Base-by-base conservation (phyloP, 2,797 vertebrate species). In the Smutsia temminckii region DNA sequence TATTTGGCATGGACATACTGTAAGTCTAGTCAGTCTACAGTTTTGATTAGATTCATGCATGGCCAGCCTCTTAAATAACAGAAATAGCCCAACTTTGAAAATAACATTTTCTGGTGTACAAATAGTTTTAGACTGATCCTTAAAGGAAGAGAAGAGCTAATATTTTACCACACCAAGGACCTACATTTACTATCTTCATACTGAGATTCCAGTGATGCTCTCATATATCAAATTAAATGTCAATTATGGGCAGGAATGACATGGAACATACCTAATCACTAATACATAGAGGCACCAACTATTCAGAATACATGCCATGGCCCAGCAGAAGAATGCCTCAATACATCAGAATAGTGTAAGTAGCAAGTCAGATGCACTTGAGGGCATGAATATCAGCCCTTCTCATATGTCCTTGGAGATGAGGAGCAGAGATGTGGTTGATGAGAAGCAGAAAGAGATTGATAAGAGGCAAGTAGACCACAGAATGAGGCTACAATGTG, bases 61-160 rank as follows among this genome's bases (percentile, higher is more conserved):
- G 29, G 11, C 8, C 64, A 5, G 32, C 14, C 66, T 40, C 69
- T 64, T 83, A 96, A 86, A 55, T 72, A 40, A 90, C 7, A 87
- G 59, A 90, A 92, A 68, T 7, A 57, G 25, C 84, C 53, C 77
- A 87, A 68, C 64, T 92, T 49, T 94, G 72, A 96, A 92, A 75
- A 89, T 75, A 92, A 63, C 27, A 75, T 69, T 86, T 95, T 84
- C 66, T 85, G 53, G 16, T 80, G 8, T 34, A 75, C 61, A 85
- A 69, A 92, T 32, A 83, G 89, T 83, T 94, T 64, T 87, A 80
- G 12, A 57, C 20, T 91, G 20, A 77, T 86, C n/a, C 49, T 68
- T 61, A 93, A 83, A 84, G 14, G 32, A 90, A 92, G 29, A 84
- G 13, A 27, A 90, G 11, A 71, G 32, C 29, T 91, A 87, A 84